Evolutionary conservation across 2,797 vertebrate species (phyloP).

Genomic region (Tadarida brasiliensis): DNA sequence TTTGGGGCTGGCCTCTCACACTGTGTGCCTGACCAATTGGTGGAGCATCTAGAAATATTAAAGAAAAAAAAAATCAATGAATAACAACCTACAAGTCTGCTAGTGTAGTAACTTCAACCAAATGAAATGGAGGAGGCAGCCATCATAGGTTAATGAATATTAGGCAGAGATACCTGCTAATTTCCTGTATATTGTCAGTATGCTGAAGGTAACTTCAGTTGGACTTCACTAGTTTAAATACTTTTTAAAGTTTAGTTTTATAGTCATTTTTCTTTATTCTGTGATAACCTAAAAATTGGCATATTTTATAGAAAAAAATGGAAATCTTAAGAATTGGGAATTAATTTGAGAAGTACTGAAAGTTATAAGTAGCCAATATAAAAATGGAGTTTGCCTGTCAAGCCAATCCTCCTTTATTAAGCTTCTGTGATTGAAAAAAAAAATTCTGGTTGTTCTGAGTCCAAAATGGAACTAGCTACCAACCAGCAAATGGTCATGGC

Average conservation of each 20-base stretch:
- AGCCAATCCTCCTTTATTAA: constrained; percentile 16
- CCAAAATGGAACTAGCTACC: background rate
- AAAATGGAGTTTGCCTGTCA: constrained; percentile 15
- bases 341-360: constrained; percentile 13
- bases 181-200: background rate
- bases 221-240: background rate
- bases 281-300: constrained; percentile 15
- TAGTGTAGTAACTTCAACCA: constrained; percentile 67
- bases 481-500: background rate
- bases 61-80: constrained; percentile 81
- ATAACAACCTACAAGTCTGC: constrained; percentile 35
- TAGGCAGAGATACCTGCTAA: constrained; percentile 35
- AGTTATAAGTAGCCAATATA: background rate
- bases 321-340: background rate
- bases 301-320: background rate
- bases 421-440: background rate
- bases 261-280: constrained; percentile 19
- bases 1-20: constrained; percentile 99
- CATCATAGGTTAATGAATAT: constrained; percentile 63
- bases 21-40: constrained; percentile 99
- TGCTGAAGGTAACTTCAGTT: background rate
- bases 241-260: background rate
- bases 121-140: constrained; percentile 61
- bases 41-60: constrained; percentile 94
- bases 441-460: background rate